Evolutionary conservation across 2,797 vertebrate genomes (phyloP).

Genomic region (Sparus aurata): DNA sequence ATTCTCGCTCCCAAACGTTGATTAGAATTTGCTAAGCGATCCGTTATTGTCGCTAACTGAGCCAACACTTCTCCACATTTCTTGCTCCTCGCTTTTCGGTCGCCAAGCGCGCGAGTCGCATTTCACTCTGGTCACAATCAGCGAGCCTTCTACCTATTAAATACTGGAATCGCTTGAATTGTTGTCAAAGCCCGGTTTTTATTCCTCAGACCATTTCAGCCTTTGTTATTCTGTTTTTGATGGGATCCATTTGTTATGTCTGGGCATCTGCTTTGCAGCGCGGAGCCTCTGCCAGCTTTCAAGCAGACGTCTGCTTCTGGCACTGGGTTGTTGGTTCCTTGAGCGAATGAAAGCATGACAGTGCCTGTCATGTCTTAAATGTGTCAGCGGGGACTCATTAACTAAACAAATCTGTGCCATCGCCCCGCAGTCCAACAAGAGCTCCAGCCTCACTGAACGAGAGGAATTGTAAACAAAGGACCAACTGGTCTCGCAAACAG

Average conservation of each 20-base stretch:
- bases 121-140: slow-evolving; percentile 47
- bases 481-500: slow-evolving; percentile 43
- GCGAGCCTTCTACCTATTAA: slow-evolving; percentile 34
- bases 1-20: neutral
- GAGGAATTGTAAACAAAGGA: slow-evolving; percentile 63
- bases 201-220: slow-evolving; percentile 53
- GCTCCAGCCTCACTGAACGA: slow-evolving; percentile 58
- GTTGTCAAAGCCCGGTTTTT: slow-evolving; percentile 53
- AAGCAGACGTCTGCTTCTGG: slow-evolving; percentile 75
- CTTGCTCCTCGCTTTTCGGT: neutral
- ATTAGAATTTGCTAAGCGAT: slow-evolving; percentile 11
- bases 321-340: slow-evolving; percentile 69
- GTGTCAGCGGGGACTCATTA: slow-evolving; percentile 84
- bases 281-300: slow-evolving; percentile 70
- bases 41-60: slow-evolving; percentile 22
- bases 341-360: slow-evolving; percentile 77
- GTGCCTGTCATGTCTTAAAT: slow-evolving; percentile 78
- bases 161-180: slow-evolving; percentile 49
- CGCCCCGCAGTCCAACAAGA: slow-evolving; percentile 60
- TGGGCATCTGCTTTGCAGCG: slow-evolving; percentile 70
- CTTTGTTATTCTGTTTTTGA: slow-evolving; percentile 71
- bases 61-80: slow-evolving; percentile 6
- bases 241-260: slow-evolving; percentile 70
- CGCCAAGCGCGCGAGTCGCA: slow-evolving; percentile 33
- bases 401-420: slow-evolving; percentile 79